Evolutionary conservation across 2,888 invertebrate genomes (phyloP), one percentile per base, ranked within the genome.

Genomic region (Sminthurides aquaticus): DNA sequence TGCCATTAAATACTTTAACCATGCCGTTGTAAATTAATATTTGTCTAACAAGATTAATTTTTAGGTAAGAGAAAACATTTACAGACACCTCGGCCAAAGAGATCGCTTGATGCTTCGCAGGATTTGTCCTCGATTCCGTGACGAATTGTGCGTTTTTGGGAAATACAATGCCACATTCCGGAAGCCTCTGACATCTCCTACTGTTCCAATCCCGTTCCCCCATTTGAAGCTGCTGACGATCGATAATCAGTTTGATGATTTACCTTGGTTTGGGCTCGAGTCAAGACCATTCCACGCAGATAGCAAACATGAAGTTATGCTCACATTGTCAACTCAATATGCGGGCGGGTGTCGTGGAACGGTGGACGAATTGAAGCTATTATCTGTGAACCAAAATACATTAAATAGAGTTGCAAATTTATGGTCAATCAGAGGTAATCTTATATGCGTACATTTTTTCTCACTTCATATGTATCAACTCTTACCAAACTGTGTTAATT

Each of bases 141-240:
- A 29, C 18, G 64, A 64, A 48, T n/a, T 64, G 5, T 57, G 57
- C 48, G 49, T 22, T 22, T 64, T 64, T 27, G 55, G 49, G 11
- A 49, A 59, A n/a, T 64, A 58, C 24, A 59, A 57, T 1, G 64
- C 59, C n/a, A 52, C 28, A 8, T 64, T 64, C 25, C 52, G 64
- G n/a, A 64, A 64, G 26, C 59, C 59, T 3, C 24, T 64, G 15
- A 55, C 43, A 2, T 34, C 54, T 0, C 18, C 29, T 18, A 52
- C 54, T n/a, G 59, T 55, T 2, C 64, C 64, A n/a, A 59, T 64
- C 8, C 64, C 64, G 25, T 64, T 64, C 20, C 64, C 27, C 3
- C 64, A 64, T 26, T 43, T 64, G 25, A 64, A 64, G 59, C 59
- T 64, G 11, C 59, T 64, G 1, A 64, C 58, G 1, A 49, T 64